A percentile compares a stretch with the other conserved stretches of the same genome.
Conservation (phyloP, 2,888 invertebrate genomes). For the Eupithecia pulchellata region DNA sequence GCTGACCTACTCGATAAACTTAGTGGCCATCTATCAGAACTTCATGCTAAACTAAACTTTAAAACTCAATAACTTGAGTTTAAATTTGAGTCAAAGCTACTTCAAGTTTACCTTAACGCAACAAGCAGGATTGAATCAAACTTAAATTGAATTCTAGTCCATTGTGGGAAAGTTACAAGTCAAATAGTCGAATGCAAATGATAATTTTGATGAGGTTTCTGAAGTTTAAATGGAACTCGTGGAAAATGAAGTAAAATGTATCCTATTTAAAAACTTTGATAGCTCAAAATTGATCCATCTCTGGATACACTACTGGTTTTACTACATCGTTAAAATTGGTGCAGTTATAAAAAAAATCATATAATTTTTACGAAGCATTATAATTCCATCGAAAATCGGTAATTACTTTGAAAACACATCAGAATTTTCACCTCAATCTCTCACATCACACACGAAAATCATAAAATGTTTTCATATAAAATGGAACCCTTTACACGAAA, state of each 20-base stretch:
- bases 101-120: constrained; percentile 24
- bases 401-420: constrained; percentile 11
- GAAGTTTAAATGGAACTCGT: not conserved
- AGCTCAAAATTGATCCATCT: not conserved
- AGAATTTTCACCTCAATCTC: constrained; percentile 8
- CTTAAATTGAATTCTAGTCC: constrained; percentile 33
- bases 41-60: constrained; percentile 13
- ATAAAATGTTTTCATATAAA: constrained; percentile 28
- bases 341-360: not conserved
- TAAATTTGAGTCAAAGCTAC: constrained; percentile 17
- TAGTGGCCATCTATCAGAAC: not conserved
- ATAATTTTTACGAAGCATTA: not conserved
- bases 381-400: not conserved
- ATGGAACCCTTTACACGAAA: constrained; percentile 21
- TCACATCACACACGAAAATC: constrained; percentile 16
- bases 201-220: constrained; percentile 15
- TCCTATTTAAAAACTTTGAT: not conserved
- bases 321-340: not conserved
- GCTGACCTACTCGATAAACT: not conserved
- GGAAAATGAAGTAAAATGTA: not conserved
- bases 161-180: constrained; percentile 9
- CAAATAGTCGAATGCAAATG: constrained; percentile 8
- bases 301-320: no score
- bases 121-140: constrained; percentile 21
- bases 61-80: constrained; percentile 15